Base-by-base conservation (phyloP, 35 echinoderm and acorn worm genomes). In the Diadema setosum region DNA sequence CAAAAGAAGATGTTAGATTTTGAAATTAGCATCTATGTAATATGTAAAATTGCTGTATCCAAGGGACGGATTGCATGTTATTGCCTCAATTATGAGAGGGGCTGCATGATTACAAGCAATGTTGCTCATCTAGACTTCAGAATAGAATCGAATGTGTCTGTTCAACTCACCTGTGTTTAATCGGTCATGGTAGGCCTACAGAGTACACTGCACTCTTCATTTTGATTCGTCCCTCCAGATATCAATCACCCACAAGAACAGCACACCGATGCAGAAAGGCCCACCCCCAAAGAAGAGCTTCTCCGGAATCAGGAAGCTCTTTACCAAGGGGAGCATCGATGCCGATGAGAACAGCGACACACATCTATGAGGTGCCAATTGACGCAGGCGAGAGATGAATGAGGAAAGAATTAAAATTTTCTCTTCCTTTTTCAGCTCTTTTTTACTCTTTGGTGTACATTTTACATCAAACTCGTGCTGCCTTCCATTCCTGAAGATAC, bases 191-290 rank as follows among this genome's bases (percentile, higher is more conserved):
- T 70, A 30, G 26, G 9, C 11, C 5, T 16, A 16, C 36, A 16
- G 14, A 39, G 12, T 9, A 81, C 40, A n/a, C 39, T 9, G 8
- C 14, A 81, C 7, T 45, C 25, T 17, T 16, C 15, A 81, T 83
- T 55, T 87, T 83, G n/a, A n/a, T n/a, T 80, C 17, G 56, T 69
- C 41, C n/a, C 75, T 83, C 4, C 88, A 97, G 95, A 97, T 97
- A 86, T 83, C 93, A n/a, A 91, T 97, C 23, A 94, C 91, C 15
- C 91, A 91, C 84, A 94, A 97, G 80, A 97, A 97, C 80, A 93
- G 87, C 46, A 80, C 91, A 11, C 95, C 95, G 11, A 97, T 97
- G 95, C 84, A 94, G 42, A 49, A 85, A 63, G 95, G 91, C 32
- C 95, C 87, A 23, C 87, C 95, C 44, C 95, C 95, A 23, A 91